Conservation (phyloP, 1,140 invertebrate genomes). For the Phymorhynchus buccinoides region DNA sequence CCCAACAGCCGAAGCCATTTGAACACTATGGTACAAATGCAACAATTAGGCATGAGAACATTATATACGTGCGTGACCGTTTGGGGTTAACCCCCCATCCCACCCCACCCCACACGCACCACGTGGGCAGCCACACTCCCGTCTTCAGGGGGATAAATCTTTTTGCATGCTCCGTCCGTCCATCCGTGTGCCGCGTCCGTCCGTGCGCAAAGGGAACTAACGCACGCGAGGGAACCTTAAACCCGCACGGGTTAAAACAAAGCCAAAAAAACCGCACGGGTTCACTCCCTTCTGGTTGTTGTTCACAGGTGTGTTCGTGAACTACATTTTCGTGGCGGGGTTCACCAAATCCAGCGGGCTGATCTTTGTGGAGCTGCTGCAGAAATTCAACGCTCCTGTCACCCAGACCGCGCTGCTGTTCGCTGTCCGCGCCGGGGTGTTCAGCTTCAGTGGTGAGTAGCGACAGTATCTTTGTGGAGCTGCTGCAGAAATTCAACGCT, state of each 20-base stretch:
- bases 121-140: too few relatives aligned
- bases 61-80: too few relatives aligned
- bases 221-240: too few relatives aligned
- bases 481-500: constrained; percentile 24
- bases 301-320: constrained; percentile 19
- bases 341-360: constrained; percentile 33
- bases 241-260: too few relatives aligned
- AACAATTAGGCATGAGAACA: too few relatives aligned
- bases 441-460: constrained; percentile 31
- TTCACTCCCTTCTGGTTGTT: neutral
- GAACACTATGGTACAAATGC: too few relatives aligned
- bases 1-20: too few relatives aligned
- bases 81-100: too few relatives aligned
- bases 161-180: neutral
- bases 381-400: constrained; percentile 3
- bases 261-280: too few relatives aligned
- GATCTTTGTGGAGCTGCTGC: constrained; percentile 30
- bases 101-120: too few relatives aligned
- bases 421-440: constrained; percentile 15
- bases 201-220: too few relatives aligned
- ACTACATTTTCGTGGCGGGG: neutral
- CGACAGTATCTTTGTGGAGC: constrained; percentile 32
- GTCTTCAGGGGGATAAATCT: neutral
- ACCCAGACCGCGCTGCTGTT: constrained; percentile 22
- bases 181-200: neutral